Evolutionary conservation across 2,888 invertebrate species (phyloP).

Genomic region (Erebia palarica): DNA sequence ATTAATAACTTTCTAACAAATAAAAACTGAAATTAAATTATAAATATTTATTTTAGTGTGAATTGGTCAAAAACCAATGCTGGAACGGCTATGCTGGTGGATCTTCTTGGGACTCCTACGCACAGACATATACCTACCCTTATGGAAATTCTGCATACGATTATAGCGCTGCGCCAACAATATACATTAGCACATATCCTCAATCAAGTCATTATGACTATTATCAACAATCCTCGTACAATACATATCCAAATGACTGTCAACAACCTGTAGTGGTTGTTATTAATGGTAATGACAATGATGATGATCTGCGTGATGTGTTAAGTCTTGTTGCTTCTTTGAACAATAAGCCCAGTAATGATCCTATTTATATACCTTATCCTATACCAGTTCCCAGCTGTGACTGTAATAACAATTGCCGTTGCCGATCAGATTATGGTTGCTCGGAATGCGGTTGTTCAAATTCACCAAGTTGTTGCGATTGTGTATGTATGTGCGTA

Average conservation of each 20-base stretch:
- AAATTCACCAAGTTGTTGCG: constrained; percentile 6
- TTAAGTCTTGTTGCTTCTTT: constrained; percentile 27
- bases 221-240: constrained; percentile 24
- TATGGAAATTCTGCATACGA: constrained; percentile 20
- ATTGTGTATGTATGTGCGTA: neutral
- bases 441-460: constrained; percentile 24
- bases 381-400: constrained; percentile 24
- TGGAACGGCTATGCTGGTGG: constrained; percentile 20
- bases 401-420: constrained; percentile 24
- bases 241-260: constrained; percentile 15
- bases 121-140: constrained; percentile 11
- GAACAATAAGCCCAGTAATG: constrained; percentile 24
- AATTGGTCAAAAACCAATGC: constrained; percentile 26
- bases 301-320: constrained; percentile 29
- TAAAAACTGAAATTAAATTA: neutral
- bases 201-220: constrained; percentile 21
- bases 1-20: neutral
- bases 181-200: constrained; percentile 26
- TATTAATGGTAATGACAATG: constrained; percentile 26
- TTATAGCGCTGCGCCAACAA: constrained; percentile 4
- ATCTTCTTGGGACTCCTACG: constrained; percentile 24
- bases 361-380: constrained; percentile 35
- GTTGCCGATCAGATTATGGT: constrained; percentile 26
- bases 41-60: constrained; percentile 15
- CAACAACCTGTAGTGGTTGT: constrained; percentile 36